Conservation (phyloP, 2,113 vertebrate species). For the Albula glossodonta region DNA sequence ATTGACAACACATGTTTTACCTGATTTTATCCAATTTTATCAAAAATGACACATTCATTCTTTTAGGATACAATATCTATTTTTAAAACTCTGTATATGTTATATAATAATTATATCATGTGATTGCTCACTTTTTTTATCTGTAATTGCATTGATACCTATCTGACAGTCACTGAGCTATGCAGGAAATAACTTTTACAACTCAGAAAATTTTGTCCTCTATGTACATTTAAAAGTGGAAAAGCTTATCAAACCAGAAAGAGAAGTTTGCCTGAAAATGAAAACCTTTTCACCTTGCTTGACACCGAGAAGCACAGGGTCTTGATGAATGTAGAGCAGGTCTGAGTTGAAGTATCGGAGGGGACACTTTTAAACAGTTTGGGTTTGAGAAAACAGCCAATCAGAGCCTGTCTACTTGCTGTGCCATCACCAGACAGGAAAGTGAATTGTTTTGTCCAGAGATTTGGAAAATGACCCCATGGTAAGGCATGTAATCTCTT, state of each 20-base stretch:
- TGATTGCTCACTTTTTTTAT: not conserved
- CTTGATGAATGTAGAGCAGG: conserved; percentile 20
- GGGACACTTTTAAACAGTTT: conserved; percentile 52
- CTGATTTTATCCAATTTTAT: no score
- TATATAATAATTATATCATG: no score
- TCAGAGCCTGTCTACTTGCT: not conserved
- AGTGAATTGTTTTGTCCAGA: conserved; percentile 55
- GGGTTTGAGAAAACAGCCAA: conserved; percentile 27
- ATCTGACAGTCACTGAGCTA: not conserved
- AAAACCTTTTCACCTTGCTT: conserved; percentile 45
- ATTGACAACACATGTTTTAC: no score
- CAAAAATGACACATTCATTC: no score
- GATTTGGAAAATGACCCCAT: conserved; percentile 74
- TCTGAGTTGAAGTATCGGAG: conserved; percentile 17
- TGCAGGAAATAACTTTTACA: no score
- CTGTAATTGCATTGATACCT: not conserved
- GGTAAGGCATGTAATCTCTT: conserved; percentile 59
- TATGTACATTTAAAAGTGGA: not conserved
- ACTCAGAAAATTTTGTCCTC: no score
- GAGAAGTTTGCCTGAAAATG: not conserved
- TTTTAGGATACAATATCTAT: no score
- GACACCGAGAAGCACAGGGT: not conserved
- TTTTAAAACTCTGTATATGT: no score
- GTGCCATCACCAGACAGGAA: conserved; percentile 47
- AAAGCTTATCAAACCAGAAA: not conserved